Base-by-base conservation (phyloP, 1,140 invertebrate genomes). In the Pseudomyrmex dendroicus region DNA sequence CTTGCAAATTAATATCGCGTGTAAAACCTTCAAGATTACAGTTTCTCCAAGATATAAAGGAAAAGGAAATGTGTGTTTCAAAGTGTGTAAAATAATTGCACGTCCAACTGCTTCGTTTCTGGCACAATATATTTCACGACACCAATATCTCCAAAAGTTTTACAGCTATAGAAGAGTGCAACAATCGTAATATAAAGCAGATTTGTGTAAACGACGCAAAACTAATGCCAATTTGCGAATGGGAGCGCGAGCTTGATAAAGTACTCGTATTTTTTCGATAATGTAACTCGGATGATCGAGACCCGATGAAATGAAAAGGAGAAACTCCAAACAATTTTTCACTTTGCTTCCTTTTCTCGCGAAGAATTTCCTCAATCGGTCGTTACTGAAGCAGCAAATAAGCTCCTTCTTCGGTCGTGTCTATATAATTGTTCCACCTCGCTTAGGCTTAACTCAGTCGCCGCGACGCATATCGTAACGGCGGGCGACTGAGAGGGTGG, bases 1-100 rank as follows among this genome's bases (percentile, higher is more conserved):
- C 44, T 80, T 70, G 76, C 64, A 78, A 70, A 70, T 78, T 78
- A 78, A 78, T 78, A 70, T 78, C 44, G 76, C 64, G 54, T 57
- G 46, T 20, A 35, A 68, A 59, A 78, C 52, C 64, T 78, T 78
- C 20, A 70, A 78, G 54, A 78, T 78, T 70, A 78, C 46, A 68
- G 25, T 66, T 35, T 35, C 73, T 64, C 48, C 13, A 15, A 54
- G 73, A 76, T 76, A 54, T 54, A n/a, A n/a, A 44, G 48, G 35
- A 35, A 13, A 64, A 44, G 61, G 48, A 76, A 76, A 76, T 35
- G 48, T 35, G 48, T 76, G 48, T 76, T 76, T 76, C 48, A 54
- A 76, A 56, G 5, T 35, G 35, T 54, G 13, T 62, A 54, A 64
- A 76, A 76, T 48, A 76, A 64, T 76, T 64, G 73, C 73, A 64